phyloP scores from a whole-genome alignment of 2,888 invertebrate genomes.

The Lepidocyrtinus sp. region DNA sequence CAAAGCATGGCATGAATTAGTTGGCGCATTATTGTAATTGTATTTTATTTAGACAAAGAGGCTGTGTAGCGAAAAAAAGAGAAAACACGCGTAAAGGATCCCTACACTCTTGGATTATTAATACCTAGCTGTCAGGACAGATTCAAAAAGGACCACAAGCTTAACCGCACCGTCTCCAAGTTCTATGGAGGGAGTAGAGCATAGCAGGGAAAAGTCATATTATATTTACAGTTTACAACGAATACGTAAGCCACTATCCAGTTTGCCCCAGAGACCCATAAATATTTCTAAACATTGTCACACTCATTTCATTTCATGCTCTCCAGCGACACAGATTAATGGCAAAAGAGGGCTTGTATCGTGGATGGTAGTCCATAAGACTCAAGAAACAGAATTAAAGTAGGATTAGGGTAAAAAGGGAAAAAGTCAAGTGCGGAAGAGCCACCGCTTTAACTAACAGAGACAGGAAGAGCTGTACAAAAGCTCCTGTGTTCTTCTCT shows the following conservation, averaged over 20 bases:
- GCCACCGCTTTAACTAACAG: conserved; percentile 19
- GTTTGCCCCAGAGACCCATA: conserved; percentile 66
- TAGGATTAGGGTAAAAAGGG: conserved; percentile 56
- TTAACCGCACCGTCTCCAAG: conserved; percentile 40
- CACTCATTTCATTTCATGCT: conserved; percentile 66
- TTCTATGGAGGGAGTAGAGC: too few species aligned
- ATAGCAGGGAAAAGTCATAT: too few species aligned
- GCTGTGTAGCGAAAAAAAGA: conserved; percentile 6
- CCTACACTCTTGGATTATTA: conserved; percentile 44
- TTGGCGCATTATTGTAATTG: conserved; percentile 35
- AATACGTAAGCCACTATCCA: conserved; percentile 44
- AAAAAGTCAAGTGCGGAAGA: conserved; percentile 52
- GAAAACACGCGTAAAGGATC: conserved; percentile 22
- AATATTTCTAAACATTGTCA: conserved; percentile 68
- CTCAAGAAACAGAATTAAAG: conserved; percentile 55
- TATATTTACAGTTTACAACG: neutral
- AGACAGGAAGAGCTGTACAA: conserved; percentile 17
- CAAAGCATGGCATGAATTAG: conserved; percentile 43
- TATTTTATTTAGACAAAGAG: conserved; percentile 33
- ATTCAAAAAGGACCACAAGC: conserved; percentile 58
- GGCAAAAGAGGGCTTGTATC: conserved; percentile 56
- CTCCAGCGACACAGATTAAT: conserved; percentile 65
- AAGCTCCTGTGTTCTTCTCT: neutral
- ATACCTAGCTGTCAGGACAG: conserved; percentile 54
- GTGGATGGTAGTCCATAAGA: conserved; percentile 45